Percentiles rank a stretch among this genome's conserved stretches.
phyloP scores from a whole-genome alignment of 64 coral and sea anemone species.

The Orbicella faveolata region DNA sequence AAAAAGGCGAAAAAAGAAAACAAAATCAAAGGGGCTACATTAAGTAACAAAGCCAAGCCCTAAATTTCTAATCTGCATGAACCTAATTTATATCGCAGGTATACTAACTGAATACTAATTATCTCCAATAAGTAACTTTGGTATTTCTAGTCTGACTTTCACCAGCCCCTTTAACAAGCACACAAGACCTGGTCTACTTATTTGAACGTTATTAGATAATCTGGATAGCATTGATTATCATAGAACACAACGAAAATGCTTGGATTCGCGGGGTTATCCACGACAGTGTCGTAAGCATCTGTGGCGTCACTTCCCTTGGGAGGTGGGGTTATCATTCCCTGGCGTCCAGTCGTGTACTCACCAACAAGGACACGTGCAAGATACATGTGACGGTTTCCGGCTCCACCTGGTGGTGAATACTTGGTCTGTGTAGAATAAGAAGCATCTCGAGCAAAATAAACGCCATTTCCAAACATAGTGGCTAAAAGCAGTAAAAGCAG shows the following conservation, averaged over 20 bases:
- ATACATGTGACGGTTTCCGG: slow-evolving; percentile 30
- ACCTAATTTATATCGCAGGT: too few species aligned
- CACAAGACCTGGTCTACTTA: not conserved
- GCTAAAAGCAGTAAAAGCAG: slow-evolving; percentile 1
- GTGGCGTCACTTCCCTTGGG: slow-evolving; percentile 9
- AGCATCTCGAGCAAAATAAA: slow-evolving; percentile 60
- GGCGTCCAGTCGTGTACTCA: slow-evolving; percentile 9
- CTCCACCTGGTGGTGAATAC: slow-evolving; percentile 27
- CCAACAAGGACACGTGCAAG: slow-evolving; percentile 54
- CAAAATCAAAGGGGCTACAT: too few species aligned
- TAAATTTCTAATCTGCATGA: too few species aligned
- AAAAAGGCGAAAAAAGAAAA: too few species aligned
- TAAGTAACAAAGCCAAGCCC: too few species aligned
- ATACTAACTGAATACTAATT: too few species aligned
- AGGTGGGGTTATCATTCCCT: slow-evolving; percentile 50
- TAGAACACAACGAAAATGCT: slow-evolving; percentile 57
- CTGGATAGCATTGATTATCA: slow-evolving; percentile 49
- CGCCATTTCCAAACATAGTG: slow-evolving; percentile 37
- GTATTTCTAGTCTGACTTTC: not conserved
- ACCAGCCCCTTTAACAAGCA: not conserved
- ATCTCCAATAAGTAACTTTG: too few species aligned
- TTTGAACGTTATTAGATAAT: slow-evolving; percentile 57
- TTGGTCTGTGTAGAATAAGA: not conserved
- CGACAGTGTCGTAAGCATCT: slow-evolving; percentile 49
- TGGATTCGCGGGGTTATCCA: slow-evolving; percentile 30